Percentiles rank a stretch among this genome's conserved stretches.
These are phyloP conservation scores for Drosophila anomelani DNA, from an alignment of 2,888 invertebrate genomes.

Conservation along the genomic window DNA sequence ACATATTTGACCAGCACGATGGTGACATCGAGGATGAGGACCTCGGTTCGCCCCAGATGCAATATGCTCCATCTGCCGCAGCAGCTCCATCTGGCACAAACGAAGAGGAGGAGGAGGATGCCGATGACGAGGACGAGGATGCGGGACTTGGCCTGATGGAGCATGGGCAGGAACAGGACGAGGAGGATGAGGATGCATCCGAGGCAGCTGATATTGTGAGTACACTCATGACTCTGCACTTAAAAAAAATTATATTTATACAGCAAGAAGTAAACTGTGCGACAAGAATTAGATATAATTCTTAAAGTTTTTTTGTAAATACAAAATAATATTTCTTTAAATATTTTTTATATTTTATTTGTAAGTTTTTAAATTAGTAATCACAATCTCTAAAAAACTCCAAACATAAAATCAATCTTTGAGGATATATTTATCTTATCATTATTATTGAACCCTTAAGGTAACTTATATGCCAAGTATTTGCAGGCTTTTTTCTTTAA, in stretches of 20 bases:
- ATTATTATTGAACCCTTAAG: neutral
- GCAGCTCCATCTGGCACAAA: conserved; percentile 34
- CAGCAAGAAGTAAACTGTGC: neutral
- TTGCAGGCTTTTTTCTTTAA: neutral
- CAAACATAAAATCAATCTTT: no score
- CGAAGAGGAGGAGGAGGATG: conserved; percentile 47
- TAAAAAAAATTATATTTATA: conserved; percentile 4
- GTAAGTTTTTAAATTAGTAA: no score
- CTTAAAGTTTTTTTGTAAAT: neutral
- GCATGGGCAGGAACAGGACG: conserved; percentile 37
- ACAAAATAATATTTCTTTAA: neutral
- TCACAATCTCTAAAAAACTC: no score
- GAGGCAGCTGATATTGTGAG: conserved; percentile 80
- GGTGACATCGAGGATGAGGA: conserved; percentile 64
- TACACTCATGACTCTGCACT: conserved; percentile 34
- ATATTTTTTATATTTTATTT: no score
- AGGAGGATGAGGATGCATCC: conserved; percentile 59
- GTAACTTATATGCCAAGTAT: neutral
- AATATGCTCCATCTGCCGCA: conserved; percentile 52
- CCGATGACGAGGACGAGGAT: conserved; percentile 29
- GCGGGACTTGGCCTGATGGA: conserved; percentile 18
- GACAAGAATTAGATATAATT: no score
- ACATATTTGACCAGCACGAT: conserved; percentile 80
- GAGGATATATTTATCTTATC: no score
- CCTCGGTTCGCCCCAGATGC: conserved; percentile 58